Percentiles rank a stretch among this genome's conserved stretches.
phyloP scores from a whole-genome alignment of 1,140 invertebrate genomes.

The Solen grandis region DNA sequence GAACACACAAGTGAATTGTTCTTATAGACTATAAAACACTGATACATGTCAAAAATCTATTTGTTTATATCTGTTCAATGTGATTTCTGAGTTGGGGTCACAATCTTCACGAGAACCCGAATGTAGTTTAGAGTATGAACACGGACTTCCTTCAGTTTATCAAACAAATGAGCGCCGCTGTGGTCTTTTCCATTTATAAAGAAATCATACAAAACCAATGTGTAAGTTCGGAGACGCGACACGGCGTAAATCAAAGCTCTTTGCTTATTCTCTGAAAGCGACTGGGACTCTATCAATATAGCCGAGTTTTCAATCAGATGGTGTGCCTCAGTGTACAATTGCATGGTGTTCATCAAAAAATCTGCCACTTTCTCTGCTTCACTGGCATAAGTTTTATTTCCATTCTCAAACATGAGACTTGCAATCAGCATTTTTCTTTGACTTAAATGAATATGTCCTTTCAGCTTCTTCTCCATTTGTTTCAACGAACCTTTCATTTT shows the following conservation, averaged over 20 bases:
- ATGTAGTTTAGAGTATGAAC: background rate
- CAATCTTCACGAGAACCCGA: background rate
- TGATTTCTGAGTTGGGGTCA: no score
- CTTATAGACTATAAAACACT: no score
- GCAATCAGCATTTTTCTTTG: background rate
- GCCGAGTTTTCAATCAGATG: slow-evolving; percentile 58
- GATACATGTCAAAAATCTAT: no score
- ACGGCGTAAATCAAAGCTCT: slow-evolving; percentile 9
- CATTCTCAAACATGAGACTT: slow-evolving; percentile 8
- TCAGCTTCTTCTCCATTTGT: slow-evolving; percentile 13
- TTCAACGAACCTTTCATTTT: background rate
- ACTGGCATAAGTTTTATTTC: slow-evolving; percentile 12
- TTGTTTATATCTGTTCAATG: no score
- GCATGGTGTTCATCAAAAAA: slow-evolving; percentile 38
- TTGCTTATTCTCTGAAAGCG: background rate
- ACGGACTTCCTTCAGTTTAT: slow-evolving; percentile 20
- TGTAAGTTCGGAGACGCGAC: slow-evolving; percentile 18
- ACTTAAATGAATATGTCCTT: slow-evolving; percentile 8
- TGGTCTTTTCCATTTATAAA: background rate
- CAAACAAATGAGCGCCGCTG: background rate
- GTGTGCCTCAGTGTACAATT: slow-evolving; percentile 56
- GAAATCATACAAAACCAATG: slow-evolving; percentile 9
- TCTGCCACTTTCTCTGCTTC: slow-evolving; percentile 8
- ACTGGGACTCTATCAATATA: slow-evolving; percentile 24
- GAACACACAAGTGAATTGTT: no score